Base-by-base conservation (phyloP, 37 sponge, comb jelly and placozoan species). In the Aphrocallistes beatrix region DNA sequence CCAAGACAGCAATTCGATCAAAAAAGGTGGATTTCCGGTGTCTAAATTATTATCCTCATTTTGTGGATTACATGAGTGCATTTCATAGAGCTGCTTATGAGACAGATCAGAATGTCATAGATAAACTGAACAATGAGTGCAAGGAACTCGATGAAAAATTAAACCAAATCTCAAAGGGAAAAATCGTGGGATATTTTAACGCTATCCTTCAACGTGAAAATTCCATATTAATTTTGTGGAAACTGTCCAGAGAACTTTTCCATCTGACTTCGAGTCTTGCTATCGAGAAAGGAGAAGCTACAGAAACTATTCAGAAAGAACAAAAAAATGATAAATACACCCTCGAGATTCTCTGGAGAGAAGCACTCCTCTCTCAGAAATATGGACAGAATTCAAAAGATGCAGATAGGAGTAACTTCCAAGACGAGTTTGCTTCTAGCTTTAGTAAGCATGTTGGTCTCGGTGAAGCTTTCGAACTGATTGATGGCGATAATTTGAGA, bases 401-500 rank as follows among this genome's bases (percentile, higher is more conserved):
- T 47, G 17, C 13, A 47, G 17, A 21, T 47, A 13, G 17, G 17
- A 17, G 17, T 21, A 47, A 47, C 13, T 47, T 21, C 17, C 13
- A 17, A 47, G 49, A 47, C 17, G 17, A 47, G 17, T 47, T 47
- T 17, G 17, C 49, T 21, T 13, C 13, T 21, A 47, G 17, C 49
- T 47, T 47, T 47, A 47, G 49, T 17, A 47, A 47, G 13, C 17
- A 21, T 17, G 49, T 47, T 47, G 49, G 17, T 21, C 13, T 13
- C 13, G 49, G 49, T 21, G 49, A 47, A 47, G 49, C 49, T 21
- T 47, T 60, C 34, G 75, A 60, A 30, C 34, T 60, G 21, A 60
- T 60, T 60, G 75, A 60, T 30, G 75, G 75, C 3, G 75, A 60
- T 30, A 60, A 60, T 60, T 30, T 60, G 34, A 60, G 75, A 60